These are phyloP conservation scores for Myotis pilosus DNA, from an alignment of 2,797 vertebrate genomes.

Conservation along the genomic window DNA sequence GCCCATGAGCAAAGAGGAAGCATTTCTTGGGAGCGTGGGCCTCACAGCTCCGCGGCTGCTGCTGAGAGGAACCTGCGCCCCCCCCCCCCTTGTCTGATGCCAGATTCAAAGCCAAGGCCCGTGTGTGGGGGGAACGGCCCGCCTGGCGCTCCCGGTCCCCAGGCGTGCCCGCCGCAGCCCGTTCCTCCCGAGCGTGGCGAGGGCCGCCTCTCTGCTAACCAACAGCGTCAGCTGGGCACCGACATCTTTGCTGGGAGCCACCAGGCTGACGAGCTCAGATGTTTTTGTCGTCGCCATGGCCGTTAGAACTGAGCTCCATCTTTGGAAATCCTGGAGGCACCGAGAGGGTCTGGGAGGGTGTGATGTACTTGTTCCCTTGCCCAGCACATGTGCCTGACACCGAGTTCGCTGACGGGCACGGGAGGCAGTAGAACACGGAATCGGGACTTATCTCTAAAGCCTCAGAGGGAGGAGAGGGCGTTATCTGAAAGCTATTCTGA, in stretches of 20 bases:
- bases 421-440: neutral
- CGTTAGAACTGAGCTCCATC: neutral
- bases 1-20: neutral
- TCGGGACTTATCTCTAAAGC: neutral
- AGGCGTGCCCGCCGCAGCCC: neutral
- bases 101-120: conserved; percentile 23
- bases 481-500: neutral
- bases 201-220: neutral
- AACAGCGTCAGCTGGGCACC: neutral
- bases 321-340: neutral
- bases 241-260: neutral
- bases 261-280: neutral
- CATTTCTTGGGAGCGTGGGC: neutral
- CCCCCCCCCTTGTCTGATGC: neutral
- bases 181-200: neutral
- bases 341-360: neutral
- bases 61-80: conserved; percentile 25
- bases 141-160: neutral
- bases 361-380: neutral
- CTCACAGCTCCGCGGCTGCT: conserved; percentile 1
- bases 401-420: neutral
- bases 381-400: neutral
- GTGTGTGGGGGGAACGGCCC: neutral
- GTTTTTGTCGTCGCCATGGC: conserved; percentile 18
- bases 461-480: neutral